These are phyloP conservation scores for Steinernema khuongi DNA, from an alignment of 1,140 invertebrate genomes.

Conservation along the genomic window DNA sequence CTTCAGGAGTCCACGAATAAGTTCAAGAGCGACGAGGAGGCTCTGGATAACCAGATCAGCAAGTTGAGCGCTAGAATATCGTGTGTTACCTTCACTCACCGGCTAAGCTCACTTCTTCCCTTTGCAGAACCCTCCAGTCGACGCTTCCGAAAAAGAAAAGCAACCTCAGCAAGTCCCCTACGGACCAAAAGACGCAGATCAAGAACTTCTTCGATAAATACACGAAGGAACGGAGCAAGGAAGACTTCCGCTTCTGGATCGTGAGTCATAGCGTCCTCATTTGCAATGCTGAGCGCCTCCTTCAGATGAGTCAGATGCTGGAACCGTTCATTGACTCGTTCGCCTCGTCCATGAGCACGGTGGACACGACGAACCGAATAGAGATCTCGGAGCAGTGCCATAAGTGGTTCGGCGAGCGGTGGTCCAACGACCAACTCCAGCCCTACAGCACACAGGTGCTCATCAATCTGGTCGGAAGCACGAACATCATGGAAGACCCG, in stretches of 20 bases:
- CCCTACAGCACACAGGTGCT: neutral
- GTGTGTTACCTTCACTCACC: constrained; percentile 5
- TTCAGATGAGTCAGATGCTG: constrained; percentile 6
- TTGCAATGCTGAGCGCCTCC: neutral
- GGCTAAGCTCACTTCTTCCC: neutral
- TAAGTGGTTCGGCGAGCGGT: neutral
- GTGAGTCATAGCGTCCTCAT: constrained; percentile 17
- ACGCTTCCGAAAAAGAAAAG: constrained; percentile 11
- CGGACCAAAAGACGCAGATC: constrained; percentile 26
- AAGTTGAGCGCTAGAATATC: constrained; percentile 29
- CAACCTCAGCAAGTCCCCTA: constrained; percentile 19
- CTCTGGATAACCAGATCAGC: constrained; percentile 26
- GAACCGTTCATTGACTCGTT: neutral
- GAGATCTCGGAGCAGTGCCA: neutral
- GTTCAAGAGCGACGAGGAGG: constrained; percentile 13
- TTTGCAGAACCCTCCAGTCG: constrained; percentile 20
- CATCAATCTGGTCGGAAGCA: neutral
- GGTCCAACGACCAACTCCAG: neutral
- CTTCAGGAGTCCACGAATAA: constrained; percentile 23
- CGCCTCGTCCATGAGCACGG: neutral
- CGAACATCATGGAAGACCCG: neutral
- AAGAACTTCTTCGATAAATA: constrained; percentile 37
- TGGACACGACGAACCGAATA: neutral
- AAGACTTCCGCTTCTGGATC: constrained; percentile 40
- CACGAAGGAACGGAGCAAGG: constrained; percentile 28